Base-by-base conservation (phyloP, 2,113 vertebrate genomes). In the Halcyon malimbica region DNA sequence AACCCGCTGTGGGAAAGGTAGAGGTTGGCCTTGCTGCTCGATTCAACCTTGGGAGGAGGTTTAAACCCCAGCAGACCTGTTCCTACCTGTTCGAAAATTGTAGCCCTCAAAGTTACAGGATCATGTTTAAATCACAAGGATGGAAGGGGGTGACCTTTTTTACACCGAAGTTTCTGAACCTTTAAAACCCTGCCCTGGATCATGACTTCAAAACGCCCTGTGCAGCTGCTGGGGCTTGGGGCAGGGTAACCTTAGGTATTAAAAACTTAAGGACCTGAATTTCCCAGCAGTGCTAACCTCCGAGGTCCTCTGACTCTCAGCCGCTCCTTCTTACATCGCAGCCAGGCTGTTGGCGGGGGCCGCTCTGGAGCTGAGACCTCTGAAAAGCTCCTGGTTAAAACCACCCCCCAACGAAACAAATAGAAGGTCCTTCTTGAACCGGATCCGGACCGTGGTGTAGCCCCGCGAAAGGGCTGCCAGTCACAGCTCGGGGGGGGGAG, bases 231-330 rank as follows among this genome's bases (percentile, higher is more conserved):
- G 28, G 31, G 63, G 39, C 19, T 14, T 3, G 14, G 29, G 31
- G 46, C 18, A 8, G 20, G 5, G 1, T 2, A 77, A 6, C 8
- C 8, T 35, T 5, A 42, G 23, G 33, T 60, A 80, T 90, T 65
- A 39, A 48, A 85, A 76, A 31, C 8, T 6, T 6, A 33, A 31
- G 44, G 18, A 65, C 6, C 11, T 6, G 5, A 24, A 76, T 85
- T 71, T 73, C 53, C 56, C 63, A 18, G 10, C 9, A 33, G 33
- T 2, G 3, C 4, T 17, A 41, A 63, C 28, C 57, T 67, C 57
- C 1, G 1, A 56, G 29, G 24, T 46, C 28, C 39, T 64, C 48
- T 21, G 57, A 44, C 21, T 79, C n/a, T 6, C 12, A 0, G 2
- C 24, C 24, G 3, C 37, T 35, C 41, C 42, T 74, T 13, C 29